Conservation (phyloP, 2,888 invertebrate species). For the Vesta saturnalis region DNA sequence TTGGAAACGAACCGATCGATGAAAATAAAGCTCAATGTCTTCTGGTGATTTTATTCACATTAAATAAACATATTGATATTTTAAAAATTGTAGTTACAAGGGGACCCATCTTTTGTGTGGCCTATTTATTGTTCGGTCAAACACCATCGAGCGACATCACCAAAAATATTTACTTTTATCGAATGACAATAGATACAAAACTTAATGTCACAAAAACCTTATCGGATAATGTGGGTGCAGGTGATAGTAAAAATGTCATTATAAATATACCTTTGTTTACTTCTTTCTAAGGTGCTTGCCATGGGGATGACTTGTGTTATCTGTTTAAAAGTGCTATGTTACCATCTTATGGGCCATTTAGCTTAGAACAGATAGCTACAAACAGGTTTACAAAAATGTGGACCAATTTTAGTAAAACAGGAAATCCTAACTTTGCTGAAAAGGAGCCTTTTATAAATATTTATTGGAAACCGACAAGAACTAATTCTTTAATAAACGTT, state of each 20-base stretch:
- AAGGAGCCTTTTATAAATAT: conserved; percentile 5
- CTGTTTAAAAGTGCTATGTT: conserved; percentile 46
- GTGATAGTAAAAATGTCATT: background rate
- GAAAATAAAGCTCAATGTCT: conserved; percentile 53
- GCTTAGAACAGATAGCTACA: conserved; percentile 44
- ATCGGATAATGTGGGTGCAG: conserved; percentile 23
- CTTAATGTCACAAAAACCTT: conserved; percentile 43
- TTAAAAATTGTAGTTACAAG: background rate
- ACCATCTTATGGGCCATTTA: conserved; percentile 36
- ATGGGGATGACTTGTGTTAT: conserved; percentile 52
- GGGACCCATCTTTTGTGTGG: conserved; percentile 37
- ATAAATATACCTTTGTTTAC: background rate
- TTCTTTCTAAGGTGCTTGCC: conserved; percentile 45
- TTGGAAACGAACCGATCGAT: conserved; percentile 46
- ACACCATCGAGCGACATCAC: conserved; percentile 31
- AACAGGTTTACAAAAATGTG: conserved; percentile 48
- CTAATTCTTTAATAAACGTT: conserved; percentile 1
- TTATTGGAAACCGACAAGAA: conserved; percentile 35
- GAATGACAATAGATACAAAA: conserved; percentile 42
- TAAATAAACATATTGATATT: background rate
- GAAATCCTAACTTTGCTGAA: conserved; percentile 35
- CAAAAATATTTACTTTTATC: conserved; percentile 45
- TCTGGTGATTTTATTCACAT: conserved; percentile 42
- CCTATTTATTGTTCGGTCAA: conserved; percentile 42
- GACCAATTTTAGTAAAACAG: conserved; percentile 50